Base-by-base conservation (phyloP, 2,888 invertebrate species). In the Pasiphila rectangulata region DNA sequence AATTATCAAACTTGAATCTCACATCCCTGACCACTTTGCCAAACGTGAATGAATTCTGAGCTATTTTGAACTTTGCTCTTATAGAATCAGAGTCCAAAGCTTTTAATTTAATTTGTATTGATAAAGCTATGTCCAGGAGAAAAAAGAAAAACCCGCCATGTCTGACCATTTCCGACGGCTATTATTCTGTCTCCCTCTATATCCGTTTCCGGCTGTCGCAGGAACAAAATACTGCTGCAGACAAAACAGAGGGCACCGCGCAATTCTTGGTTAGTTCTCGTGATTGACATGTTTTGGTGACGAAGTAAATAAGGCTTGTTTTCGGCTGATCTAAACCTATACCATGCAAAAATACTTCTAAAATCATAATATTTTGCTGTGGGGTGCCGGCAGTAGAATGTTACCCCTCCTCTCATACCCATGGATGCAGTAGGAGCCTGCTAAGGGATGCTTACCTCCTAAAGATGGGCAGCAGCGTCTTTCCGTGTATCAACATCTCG, bases 161-260 rank as follows among this genome's bases (percentile, higher is more conserved):
- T 86, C 87, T 88, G 88, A 88, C 88, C 88, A 86, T 88, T 86
- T 88, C 88, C 88, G 87, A 79, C 81, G 82, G 85, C 88, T 83
- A 87, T 88, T 88, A 88, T 88, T 88, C 87, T 79, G 87, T 85
- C 86, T 86, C 86, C 86, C 87, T 86, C 85, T 84, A 85, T 83
- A 83, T 88, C 88, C 88, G 83, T 72, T 88, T 88, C 88, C 88
- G 83, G 63, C 75, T 83, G 87, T 86, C 87, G 80, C 74, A 73
- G 80, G 83, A 85, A 86, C 87, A 87, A 88, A 85, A 85, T 84
- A 80, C 79, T 61, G 64, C 68, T 62, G 64, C 67, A 73, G 73
- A 79, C 75, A 79, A 80, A 78, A 75, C 68, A 64, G 52, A 52
- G 46, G 53, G 50, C 46, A 46, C 46, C 47, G 45, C 52, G 55